Evolutionary conservation across 2,888 invertebrate genomes (phyloP), one percentile per base, ranked within the genome.

Genomic region (Andrena trimmerana): DNA sequence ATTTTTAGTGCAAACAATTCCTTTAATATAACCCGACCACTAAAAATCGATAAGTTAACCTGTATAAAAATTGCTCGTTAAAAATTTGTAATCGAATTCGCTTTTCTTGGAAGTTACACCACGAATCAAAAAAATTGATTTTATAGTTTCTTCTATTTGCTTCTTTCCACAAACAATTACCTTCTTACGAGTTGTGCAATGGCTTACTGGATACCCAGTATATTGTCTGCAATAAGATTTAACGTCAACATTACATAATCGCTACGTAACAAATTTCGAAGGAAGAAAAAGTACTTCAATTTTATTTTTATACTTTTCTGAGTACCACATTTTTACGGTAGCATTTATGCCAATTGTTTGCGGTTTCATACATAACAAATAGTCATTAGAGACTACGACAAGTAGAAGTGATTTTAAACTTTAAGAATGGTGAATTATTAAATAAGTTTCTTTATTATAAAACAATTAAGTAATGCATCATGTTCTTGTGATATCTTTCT

Each of bases 171-270:
- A 36, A 36, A 36, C 10, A 36, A 36, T 36, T 36, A 36, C 10
- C 10, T 36, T 36, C 42, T 42, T 42, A 13, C 42, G 13, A 1
- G 13, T 42, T 13, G 42, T 42, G 42, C 13, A 42, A 42, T 13
- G 42, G 42, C 13, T 42, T 42, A 42, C 13, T 42, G 42, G 13
- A 13, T 42, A 13, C 42, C 13, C 13, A 42, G 42, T 42, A 5
- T 59, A 27, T 33, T 16, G 48, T 10, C 4, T 10, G 8, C 24
- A 36, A 65, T 65, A 20, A 16, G 13, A 68, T 33, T 68, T 68
- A 13, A 52, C 13, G 36, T 66, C 42, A 42, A 16, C 7, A 20
- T 65, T 85, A 59, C 36, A 31, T 69, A 82, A 86, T 5, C 13
- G 33, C 10, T 50, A 3, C 57, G 48, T 6, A 65, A 16, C 2